Percentiles rank a stretch among this genome's conserved stretches.
These are phyloP conservation scores for Geophilus truncorum DNA, from an alignment of 2,888 invertebrate genomes.

Conservation along the genomic window DNA sequence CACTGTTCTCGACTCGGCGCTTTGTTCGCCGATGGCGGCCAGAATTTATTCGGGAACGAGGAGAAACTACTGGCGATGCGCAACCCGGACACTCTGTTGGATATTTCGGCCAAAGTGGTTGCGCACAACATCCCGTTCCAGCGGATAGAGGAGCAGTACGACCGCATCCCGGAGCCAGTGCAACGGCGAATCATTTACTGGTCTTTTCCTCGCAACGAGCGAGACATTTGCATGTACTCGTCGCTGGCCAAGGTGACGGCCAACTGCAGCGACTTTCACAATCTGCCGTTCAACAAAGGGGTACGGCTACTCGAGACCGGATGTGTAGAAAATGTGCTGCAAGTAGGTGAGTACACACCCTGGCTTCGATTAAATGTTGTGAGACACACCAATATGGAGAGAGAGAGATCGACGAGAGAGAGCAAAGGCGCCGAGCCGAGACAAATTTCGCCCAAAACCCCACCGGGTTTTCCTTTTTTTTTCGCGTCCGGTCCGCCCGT, in stretches of 20 bases:
- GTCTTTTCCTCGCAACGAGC: slow-evolving; percentile 81
- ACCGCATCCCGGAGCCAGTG: slow-evolving; percentile 82
- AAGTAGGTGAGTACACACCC: slow-evolving; percentile 67
- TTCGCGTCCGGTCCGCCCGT: no score
- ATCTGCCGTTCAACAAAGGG: slow-evolving; percentile 79
- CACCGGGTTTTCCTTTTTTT: no score
- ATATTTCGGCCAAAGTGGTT: slow-evolving; percentile 76
- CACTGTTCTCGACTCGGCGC: slow-evolving; percentile 41
- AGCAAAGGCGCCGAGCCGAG: background rate
- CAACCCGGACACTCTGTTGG: slow-evolving; percentile 66
- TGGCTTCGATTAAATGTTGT: background rate
- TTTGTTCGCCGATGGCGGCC: slow-evolving; percentile 38
- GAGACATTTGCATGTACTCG: slow-evolving; percentile 85
- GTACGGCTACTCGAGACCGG: slow-evolving; percentile 74
- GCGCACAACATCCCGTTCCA: slow-evolving; percentile 81
- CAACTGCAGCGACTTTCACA: slow-evolving; percentile 62
- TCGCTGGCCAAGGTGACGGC: slow-evolving; percentile 60
- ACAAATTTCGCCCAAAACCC: background rate
- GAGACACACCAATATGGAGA: slow-evolving; percentile 28
- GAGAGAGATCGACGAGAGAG: background rate
- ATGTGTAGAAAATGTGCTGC: slow-evolving; percentile 76
- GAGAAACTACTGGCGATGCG: slow-evolving; percentile 33
- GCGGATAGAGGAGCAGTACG: slow-evolving; percentile 77
- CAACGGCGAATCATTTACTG: slow-evolving; percentile 81
- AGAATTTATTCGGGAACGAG: slow-evolving; percentile 29